Percentiles rank a stretch among this genome's conserved stretches.
Conservation (phyloP, 2,888 invertebrate genomes). For the Drosophila pegasa region DNA sequence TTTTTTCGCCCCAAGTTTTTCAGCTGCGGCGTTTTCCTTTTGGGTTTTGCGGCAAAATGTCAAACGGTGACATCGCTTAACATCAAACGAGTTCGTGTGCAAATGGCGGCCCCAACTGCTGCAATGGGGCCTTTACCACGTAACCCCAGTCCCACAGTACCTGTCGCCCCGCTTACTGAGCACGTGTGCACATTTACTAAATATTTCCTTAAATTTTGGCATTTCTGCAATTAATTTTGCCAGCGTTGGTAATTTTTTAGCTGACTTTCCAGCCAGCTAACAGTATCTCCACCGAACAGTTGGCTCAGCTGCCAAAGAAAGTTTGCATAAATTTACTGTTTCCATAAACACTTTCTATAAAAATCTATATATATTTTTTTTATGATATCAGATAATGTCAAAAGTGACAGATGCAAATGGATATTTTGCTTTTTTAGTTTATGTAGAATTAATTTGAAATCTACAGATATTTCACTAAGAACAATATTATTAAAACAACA, state of each 20-base stretch:
- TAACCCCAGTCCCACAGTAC: not conserved
- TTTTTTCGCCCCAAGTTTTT: conserved; percentile 50
- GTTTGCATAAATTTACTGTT: not conserved
- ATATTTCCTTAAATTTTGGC: conserved; percentile 49
- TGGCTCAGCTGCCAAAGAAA: not conserved
- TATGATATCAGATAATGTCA: too few species aligned
- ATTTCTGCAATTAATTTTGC: conserved; percentile 57
- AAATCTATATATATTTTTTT: too few species aligned
- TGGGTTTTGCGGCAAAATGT: conserved; percentile 75
- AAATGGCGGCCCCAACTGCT: conserved; percentile 64
- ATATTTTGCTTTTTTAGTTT: too few species aligned
- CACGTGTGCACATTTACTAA: conserved; percentile 62
- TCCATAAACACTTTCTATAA: too few species aligned
- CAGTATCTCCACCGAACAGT: conserved; percentile 27
- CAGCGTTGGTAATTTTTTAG: conserved; percentile 30
- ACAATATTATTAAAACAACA: too few species aligned
- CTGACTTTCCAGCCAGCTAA: conserved; percentile 19
- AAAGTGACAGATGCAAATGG: too few species aligned
- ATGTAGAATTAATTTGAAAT: too few species aligned
- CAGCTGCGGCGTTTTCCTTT: conserved; percentile 51
- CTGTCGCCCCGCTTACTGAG: conserved; percentile 1
- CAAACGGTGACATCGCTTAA: conserved; percentile 73
- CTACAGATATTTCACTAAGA: too few species aligned
- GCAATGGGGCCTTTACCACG: conserved; percentile 11
- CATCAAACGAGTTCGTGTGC: conserved; percentile 66